Conservation (phyloP, 2,888 invertebrate genomes). For the Thera britannica region DNA sequence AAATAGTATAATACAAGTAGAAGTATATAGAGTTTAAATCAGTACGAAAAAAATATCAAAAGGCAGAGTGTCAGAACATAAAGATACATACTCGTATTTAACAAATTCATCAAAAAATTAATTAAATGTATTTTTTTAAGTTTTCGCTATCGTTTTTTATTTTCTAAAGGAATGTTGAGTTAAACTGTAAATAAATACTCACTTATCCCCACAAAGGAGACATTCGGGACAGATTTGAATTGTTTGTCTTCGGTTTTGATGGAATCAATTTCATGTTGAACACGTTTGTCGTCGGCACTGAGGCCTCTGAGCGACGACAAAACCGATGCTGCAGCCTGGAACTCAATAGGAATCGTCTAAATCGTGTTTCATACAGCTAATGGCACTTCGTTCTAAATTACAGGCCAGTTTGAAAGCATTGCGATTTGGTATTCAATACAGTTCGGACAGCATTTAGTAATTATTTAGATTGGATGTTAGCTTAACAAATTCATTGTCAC, state of each 20-base stretch:
- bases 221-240: conserved; percentile 58
- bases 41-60: no score
- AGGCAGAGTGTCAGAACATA: no score
- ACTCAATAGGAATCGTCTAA: conserved; percentile 21
- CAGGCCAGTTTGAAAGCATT: conserved; percentile 14
- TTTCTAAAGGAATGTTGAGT: conserved; percentile 9
- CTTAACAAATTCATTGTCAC: no score
- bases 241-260: conserved; percentile 57
- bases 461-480: background rate
- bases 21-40: no score
- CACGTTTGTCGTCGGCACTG: conserved; percentile 49
- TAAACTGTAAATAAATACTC: conserved; percentile 42
- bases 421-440: conserved; percentile 1
- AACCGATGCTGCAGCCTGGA: conserved; percentile 58
- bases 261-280: conserved; percentile 54
- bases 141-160: background rate
- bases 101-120: no score
- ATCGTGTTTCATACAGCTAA: conserved; percentile 13
- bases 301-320: conserved; percentile 61
- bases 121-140: no score
- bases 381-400: conserved; percentile 7
- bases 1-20: no score
- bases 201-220: conserved; percentile 57
- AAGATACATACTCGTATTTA: no score
- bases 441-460: background rate